Base-by-base conservation (phyloP, 2,888 invertebrate genomes). In the Mayetiola destructor region DNA sequence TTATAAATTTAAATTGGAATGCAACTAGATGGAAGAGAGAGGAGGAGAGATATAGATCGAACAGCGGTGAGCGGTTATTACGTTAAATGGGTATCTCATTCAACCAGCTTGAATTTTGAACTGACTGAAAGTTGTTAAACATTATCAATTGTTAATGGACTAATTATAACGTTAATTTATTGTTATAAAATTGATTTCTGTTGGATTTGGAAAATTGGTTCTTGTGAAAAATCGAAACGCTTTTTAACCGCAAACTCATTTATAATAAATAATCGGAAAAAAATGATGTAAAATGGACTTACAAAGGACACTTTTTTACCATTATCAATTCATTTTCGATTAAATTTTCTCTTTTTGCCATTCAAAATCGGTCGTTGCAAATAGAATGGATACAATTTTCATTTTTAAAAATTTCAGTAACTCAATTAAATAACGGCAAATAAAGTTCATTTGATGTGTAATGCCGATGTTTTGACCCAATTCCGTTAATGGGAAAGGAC, bases 81-180 rank as follows among this genome's bases (percentile, higher is more conserved):
- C n/a, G n/a, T n/a, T n/a, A n/a, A n/a, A n/a, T n/a, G n/a, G n/a
- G n/a, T n/a, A n/a, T n/a, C n/a, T n/a, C n/a, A n/a, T n/a, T n/a
- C n/a, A n/a, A n/a, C n/a, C n/a, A n/a, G n/a, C n/a, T n/a, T n/a
- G n/a, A n/a, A n/a, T n/a, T n/a, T n/a, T n/a, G n/a, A n/a, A n/a
- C n/a, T n/a, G n/a, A 48, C 27, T 20, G n/a, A n/a, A 27, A n/a
- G 27, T 48, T 48, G 27, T 48, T 27, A 48, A 48, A 18, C 18
- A 48, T 48, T 27, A 27, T 27, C 48, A 48, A 48, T 48, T 23
- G 23, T n/a, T 48, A 48, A 48, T 48, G 48, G 48, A 48, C 29
- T 48, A 23, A 48, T 48, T 48, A 48, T n/a, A n/a, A 9, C n/a
- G 48, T n/a, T 48, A 27, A 48, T 48, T 48, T 48, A 48, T 27